Evolutionary conservation across 2,797 vertebrate species (phyloP), one percentile per base, ranked within the genome.

Genomic region (Ispidina picta): DNA sequence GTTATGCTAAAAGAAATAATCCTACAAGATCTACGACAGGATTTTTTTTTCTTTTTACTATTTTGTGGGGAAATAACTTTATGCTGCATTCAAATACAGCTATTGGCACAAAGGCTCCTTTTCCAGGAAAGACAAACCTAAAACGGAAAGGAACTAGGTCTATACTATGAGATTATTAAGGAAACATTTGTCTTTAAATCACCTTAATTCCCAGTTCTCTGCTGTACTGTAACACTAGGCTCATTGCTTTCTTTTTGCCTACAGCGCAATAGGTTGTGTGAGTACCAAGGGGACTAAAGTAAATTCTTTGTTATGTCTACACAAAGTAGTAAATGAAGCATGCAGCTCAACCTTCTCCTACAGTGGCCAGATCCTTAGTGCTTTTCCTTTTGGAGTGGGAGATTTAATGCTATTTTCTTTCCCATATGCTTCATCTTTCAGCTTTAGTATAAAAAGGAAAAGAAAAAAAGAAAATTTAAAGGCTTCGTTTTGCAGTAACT

Each of bases 311-410:
- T 96, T 89, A 54, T 4, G 8, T 71, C 92, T 91, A 77, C 94
- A 95, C 94, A 95, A 94, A 95, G 94, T 55, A 73, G 85, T 41
- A 91, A 94, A 89, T 96, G 95, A 96, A 91, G 90, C 92, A 21
- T 92, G 89, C 41, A 52, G 78, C 80, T 63, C 89, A 81, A 46
- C 23, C 13, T 54, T 54, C 88, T 92, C 76, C 51, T 48, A 86
- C 80, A 49, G 26, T 1, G 15, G 68, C 83, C 94, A 43, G 69
- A 52, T 77, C 87, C 90, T 80, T 5, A 2, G 37, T 6, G 81
- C 82, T 51, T 69, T 68, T 52, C 75, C 79, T 79, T 46, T 29
- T 69, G 55, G 76, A 85, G 63, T 15, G 2, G 3, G 48, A 90
- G 89, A 88, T 62, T 89, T 75, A 90, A 83, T 66, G 70, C 37